Evolutionary conservation across 1,140 invertebrate species (phyloP), one percentile per base, ranked within the genome.

Genomic region (Odontomachus brunneus): DNA sequence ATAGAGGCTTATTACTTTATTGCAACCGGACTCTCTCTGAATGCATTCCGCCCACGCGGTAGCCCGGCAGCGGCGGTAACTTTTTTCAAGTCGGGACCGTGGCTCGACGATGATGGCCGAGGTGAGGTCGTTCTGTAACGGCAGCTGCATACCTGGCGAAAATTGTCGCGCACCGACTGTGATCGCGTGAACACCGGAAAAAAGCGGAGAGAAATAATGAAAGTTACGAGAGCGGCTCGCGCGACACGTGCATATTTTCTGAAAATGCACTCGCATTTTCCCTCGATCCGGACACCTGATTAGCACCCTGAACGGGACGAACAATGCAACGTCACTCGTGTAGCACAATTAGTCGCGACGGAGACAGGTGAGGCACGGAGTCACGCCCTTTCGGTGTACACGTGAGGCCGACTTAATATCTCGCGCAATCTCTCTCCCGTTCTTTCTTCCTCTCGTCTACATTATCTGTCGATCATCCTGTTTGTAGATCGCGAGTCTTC

Each of bases 1-100:
- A 91, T 91, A 91, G 88, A 90, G 83, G 80, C 89, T 92, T 90
- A 92, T 92, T 92, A 91, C 91, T 92, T 91, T 90, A 90, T 91
- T 90, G 90, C 90, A 86, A 88, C 73, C 89, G 86, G 84, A 88
- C 86, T 66, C 86, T 66, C 86, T 66, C 76, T 87, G 87, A 90
- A 89, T 87, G 83, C 88, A 90, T 91, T 89, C 84, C 89, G 84
- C 89, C 90, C 87, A 92, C 86, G 83, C 86, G 17, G 76, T 66
- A 81, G 82, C 76, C 69, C 53, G 44, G 14, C 76, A 26, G 26
- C 66, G 17, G 82, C 63, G 74, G 53, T 4, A 17, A 49, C 22
- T 48, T 75, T n/a, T 75, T 55, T 59, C 57, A 65, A 65, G 49
- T 55, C 48, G 24, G 71, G 80, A 66, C 24, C 66, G 38, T 57